Percentiles rank a stretch among this genome's conserved stretches.
Evolutionary conservation across 2,888 invertebrate genomes (phyloP).

Genomic region (Ormyrus thymus): DNA sequence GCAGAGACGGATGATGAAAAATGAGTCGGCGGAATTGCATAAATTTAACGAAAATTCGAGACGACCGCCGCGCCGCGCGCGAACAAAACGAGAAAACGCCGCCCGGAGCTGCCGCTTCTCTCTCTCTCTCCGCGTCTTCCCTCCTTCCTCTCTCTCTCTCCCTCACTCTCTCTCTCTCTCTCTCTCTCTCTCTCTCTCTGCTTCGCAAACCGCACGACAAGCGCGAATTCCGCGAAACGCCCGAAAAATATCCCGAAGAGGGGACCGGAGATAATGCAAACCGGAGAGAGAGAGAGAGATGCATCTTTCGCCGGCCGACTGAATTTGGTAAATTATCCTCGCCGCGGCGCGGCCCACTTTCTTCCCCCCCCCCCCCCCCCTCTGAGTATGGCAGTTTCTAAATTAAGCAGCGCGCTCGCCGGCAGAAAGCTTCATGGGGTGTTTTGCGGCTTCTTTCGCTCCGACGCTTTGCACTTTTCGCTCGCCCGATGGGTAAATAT

Average conservation of each 20-base stretch:
- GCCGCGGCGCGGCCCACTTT: no score
- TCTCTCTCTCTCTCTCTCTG: not conserved
- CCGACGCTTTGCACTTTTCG: not conserved
- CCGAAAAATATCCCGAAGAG: slow-evolving; percentile 62
- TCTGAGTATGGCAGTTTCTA: slow-evolving; percentile 17
- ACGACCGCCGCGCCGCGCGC: slow-evolving; percentile 53
- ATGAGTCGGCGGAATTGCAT: slow-evolving; percentile 60
- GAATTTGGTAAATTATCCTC: slow-evolving; percentile 48
- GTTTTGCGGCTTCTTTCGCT: not conserved
- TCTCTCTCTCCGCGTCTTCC: not conserved
- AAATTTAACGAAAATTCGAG: slow-evolving; percentile 61
- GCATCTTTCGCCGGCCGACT: slow-evolving; percentile 20
- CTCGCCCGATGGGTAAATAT: no score
- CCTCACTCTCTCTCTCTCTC: slow-evolving; percentile 12
- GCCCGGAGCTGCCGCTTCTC: not conserved
- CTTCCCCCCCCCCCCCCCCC: no score
- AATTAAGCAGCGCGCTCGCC: slow-evolving; percentile 37
- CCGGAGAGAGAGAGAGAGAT: slow-evolving; percentile 24
- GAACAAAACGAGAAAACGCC: slow-evolving; percentile 43
- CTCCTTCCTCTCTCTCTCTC: not conserved
- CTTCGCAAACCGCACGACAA: slow-evolving; percentile 41
- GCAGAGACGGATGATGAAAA: slow-evolving; percentile 59
- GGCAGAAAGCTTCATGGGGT: not conserved
- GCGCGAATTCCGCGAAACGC: slow-evolving; percentile 63
- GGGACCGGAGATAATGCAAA: not conserved